These are phyloP conservation scores for Drosophila yakuba DNA, from an alignment of 1,140 invertebrate species.

Conservation along the genomic window DNA sequence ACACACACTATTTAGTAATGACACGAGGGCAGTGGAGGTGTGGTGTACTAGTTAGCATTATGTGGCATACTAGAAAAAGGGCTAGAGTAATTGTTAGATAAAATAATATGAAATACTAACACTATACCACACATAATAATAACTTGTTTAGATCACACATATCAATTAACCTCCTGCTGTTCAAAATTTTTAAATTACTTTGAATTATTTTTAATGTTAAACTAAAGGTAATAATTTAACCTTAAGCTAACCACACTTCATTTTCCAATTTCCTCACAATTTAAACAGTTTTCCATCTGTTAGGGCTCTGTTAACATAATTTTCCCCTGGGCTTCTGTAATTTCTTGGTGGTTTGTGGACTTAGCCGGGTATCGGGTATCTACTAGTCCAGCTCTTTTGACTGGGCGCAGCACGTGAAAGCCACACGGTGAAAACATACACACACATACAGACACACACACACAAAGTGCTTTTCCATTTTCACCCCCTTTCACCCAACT, in stretches of 20 bases:
- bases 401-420: conserved; percentile 46
- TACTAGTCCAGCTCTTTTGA: conserved; percentile 41
- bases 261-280: conserved; percentile 8
- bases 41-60: conserved; percentile 2
- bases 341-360: conserved; percentile 40
- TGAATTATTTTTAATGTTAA: neutral
- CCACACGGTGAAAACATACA: conserved; percentile 9
- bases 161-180: too few species aligned
- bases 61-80: conserved; percentile 4
- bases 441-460: conserved; percentile 3
- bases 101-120: neutral
- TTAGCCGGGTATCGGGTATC: conserved; percentile 62
- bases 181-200: neutral
- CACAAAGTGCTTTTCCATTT: conserved; percentile 7
- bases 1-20: conserved; percentile 73
- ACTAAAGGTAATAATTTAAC: neutral
- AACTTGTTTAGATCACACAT: too few species aligned
- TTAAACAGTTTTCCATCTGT: conserved; percentile 11
- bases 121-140: too few species aligned
- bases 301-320: conserved; percentile 35
- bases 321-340: conserved; percentile 22
- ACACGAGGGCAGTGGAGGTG: conserved; percentile 51
- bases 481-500: conserved; percentile 1
- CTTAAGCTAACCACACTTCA: neutral
- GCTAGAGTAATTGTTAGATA: conserved; percentile 1